phyloP scores from a whole-genome alignment of 2,113 vertebrate genomes.

The Toxostoma redivivum region DNA sequence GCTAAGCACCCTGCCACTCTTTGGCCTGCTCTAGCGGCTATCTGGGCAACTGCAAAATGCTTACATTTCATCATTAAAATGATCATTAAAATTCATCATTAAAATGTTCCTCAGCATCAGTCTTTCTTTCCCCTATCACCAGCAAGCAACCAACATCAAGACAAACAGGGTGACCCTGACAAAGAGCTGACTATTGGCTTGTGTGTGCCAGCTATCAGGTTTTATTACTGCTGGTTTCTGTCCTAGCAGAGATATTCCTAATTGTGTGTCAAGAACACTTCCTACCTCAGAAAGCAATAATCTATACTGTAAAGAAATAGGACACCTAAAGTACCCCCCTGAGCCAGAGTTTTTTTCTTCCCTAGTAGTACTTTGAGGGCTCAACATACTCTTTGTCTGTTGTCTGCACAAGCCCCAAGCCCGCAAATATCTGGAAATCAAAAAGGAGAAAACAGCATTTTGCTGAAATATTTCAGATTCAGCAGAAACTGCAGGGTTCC shows the following conservation, averaged over 20 bases:
- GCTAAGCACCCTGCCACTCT: background rate
- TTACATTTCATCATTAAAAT: background rate
- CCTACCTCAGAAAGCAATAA: background rate
- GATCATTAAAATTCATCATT: background rate
- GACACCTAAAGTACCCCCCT: background rate
- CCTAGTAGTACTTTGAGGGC: background rate
- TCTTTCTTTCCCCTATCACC: background rate
- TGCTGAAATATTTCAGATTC: background rate
- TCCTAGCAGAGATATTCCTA: background rate
- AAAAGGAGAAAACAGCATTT: background rate
- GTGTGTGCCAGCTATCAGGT: background rate
- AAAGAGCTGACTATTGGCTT: constrained; percentile 33
- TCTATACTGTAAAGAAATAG: background rate
- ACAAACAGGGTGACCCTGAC: constrained; percentile 26
- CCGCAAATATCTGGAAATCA: background rate
- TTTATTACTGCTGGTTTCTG: constrained; percentile 8
- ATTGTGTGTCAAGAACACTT: background rate
- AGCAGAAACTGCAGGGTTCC: background rate
- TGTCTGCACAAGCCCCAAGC: background rate
- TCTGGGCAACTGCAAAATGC: background rate
- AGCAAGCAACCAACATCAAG: background rate
- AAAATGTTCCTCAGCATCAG: background rate
- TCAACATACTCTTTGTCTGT: background rate
- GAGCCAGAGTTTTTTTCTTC: background rate
- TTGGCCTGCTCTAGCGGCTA: background rate